Percentiles rank a stretch among this genome's conserved stretches.
Conservation (phyloP, 2,113 vertebrate species). For the Tyrannus savana region DNA sequence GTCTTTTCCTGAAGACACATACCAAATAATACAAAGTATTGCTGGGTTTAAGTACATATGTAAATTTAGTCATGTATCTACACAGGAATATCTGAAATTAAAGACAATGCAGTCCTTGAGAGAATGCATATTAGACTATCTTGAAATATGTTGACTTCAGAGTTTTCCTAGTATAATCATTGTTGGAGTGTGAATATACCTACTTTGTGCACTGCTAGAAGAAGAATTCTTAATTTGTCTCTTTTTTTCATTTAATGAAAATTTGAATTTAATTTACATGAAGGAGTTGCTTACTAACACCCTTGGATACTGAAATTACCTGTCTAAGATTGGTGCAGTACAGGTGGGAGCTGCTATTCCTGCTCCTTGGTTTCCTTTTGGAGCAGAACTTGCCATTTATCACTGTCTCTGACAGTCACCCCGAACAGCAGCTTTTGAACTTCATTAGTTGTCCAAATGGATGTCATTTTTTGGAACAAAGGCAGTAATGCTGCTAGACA, state of each 20-base stretch:
- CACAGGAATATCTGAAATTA: background rate
- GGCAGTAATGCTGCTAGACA: background rate
- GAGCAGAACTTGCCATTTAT: background rate
- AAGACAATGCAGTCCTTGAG: background rate
- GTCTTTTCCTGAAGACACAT: background rate
- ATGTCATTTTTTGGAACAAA: background rate
- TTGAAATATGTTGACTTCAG: background rate
- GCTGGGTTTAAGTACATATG: background rate
- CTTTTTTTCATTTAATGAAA: background rate
- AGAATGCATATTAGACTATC: background rate
- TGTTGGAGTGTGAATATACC: background rate
- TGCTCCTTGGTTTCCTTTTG: background rate
- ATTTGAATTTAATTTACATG: background rate
- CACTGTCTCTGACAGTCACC: no score
- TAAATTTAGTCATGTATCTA: background rate
- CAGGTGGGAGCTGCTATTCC: background rate
- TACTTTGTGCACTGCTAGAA: background rate
- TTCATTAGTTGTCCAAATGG: background rate
- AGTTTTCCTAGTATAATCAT: background rate
- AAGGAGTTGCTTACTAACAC: background rate
- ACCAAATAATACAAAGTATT: background rate
- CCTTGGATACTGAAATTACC: background rate
- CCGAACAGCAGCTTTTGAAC: background rate
- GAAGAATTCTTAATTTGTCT: background rate
- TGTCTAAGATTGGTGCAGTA: background rate